A percentile compares a stretch with the other conserved stretches of the same genome.
These are phyloP conservation scores for Agrypnia vestita DNA, from an alignment of 1,140 invertebrate genomes.

Conservation along the genomic window DNA sequence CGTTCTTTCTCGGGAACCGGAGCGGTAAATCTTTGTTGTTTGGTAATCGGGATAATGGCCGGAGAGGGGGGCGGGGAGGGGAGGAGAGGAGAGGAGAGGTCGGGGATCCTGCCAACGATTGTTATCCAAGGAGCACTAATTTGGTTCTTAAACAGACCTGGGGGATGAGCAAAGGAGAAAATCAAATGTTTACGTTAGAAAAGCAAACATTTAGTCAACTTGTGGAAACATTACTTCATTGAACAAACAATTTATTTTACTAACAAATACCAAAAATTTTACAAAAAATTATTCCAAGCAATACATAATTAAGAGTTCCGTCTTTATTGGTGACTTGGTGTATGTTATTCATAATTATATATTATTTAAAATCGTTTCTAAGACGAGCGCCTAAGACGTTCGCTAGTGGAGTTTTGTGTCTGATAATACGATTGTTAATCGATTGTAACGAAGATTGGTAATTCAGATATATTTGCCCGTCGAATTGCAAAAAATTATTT, in stretches of 20 bases:
- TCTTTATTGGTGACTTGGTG: too few species aligned
- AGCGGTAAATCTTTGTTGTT: constrained; percentile 48
- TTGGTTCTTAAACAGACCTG: constrained; percentile 25
- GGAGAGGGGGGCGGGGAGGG: neutral
- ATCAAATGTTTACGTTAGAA: constrained; percentile 12
- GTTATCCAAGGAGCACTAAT: constrained; percentile 39
- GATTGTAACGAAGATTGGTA: too few species aligned
- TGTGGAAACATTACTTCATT: constrained; percentile 11
- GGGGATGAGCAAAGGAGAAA: neutral
- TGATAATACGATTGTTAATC: too few species aligned
- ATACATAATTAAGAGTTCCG: too few species aligned
- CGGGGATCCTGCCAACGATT: constrained; percentile 15
- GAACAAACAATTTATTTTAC: neutral
- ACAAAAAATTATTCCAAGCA: too few species aligned
- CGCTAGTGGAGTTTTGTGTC: too few species aligned
- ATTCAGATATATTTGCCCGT: too few species aligned
- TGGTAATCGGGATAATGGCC: constrained; percentile 45
- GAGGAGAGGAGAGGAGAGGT: neutral
- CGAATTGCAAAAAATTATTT: too few species aligned
- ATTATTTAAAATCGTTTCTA: too few species aligned
- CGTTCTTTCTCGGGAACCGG: constrained; percentile 28
- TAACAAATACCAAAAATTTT: neutral
- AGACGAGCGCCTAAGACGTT: too few species aligned
- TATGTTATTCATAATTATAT: too few species aligned
- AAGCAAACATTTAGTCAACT: constrained; percentile 21